Base-by-base conservation (phyloP, 2,113 vertebrate species). In the Drymodes brunneopygia region DNA sequence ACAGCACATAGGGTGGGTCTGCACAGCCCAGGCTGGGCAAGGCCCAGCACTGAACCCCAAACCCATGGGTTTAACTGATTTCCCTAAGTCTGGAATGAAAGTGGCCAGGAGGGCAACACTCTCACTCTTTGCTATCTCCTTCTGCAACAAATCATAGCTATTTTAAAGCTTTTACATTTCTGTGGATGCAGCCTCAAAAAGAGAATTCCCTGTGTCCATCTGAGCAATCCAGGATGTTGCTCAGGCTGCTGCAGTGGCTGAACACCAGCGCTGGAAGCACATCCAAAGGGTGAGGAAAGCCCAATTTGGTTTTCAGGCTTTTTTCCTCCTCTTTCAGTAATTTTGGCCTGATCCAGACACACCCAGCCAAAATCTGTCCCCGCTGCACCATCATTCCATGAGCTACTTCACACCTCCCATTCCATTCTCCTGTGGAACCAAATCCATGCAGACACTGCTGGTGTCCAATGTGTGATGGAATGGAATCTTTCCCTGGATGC, bases 401-500 rank as follows among this genome's bases (percentile, higher is more conserved):
- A 95, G 92, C 82, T 96, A 73, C 86, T 94, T 92, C 82, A 90
- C 91, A 95, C 82, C 75, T 93, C 86, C 86, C 82, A 20, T 66
- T 42, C 44, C 19, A 42, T 9, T 42, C 38, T 18, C 47, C 44
- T 0, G 5, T 2, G 48, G 29, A 78, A 92, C 94, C 90, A 94
- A 88, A 77, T 19, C 74, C 82, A 60, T 4, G 3, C 92, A 75
- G 88, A 58, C 91, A 25, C 54, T 8, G 3, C 36, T 73, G 29
- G 45, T 36, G 60, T 90, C 61, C 93, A 78, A 1, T 1, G 3
- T 10, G 36, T 72, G 95, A 92, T 27, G 31, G 88, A 65, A 90
- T 44, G 62, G 88, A 92, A 92, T 83, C 42, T 70, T 56, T 53
- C 88, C 91, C 86, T 15, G 83, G 88, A 67, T 42, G 28, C 82